Conservation (phyloP, 2,888 invertebrate genomes). For the Lasioglossum vierecki region DNA sequence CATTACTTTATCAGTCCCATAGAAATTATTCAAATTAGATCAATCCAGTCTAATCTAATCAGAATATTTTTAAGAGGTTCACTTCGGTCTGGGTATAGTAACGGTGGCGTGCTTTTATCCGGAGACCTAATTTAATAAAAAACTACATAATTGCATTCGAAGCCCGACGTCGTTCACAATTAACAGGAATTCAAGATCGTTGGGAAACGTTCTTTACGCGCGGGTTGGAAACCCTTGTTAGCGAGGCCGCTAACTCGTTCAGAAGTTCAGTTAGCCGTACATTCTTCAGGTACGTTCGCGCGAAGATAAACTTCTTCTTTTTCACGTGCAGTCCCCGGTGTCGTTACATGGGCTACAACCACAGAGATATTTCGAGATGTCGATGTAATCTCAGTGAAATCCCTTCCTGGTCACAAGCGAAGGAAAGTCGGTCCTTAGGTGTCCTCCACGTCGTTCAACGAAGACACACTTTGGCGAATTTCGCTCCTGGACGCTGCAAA, state of each 20-base stretch:
- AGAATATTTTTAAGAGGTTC: background rate
- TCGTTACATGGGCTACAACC: conserved; percentile 39
- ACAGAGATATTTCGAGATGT: conserved; percentile 58
- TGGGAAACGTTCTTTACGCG: conserved; percentile 51
- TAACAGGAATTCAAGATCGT: conserved; percentile 46
- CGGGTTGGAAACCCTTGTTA: conserved; percentile 44
- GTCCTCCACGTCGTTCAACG: conserved; percentile 6
- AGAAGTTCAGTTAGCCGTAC: conserved; percentile 47
- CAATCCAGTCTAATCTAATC: background rate
- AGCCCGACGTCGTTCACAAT: conserved; percentile 32
- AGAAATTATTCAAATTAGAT: no score
- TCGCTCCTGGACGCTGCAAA: background rate
- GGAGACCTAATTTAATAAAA: conserved; percentile 32
- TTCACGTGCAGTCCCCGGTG: conserved; percentile 36
- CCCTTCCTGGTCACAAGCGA: conserved; percentile 51
- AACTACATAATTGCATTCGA: conserved; percentile 31
- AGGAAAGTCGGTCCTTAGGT: conserved; percentile 53
- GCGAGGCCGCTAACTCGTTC: conserved; percentile 29
- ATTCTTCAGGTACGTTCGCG: conserved; percentile 54
- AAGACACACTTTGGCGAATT: background rate
- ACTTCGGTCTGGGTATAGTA: background rate
- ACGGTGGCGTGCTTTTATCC: conserved; percentile 18
- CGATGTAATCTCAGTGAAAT: conserved; percentile 54
- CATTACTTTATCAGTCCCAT: no score
- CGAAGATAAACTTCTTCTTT: conserved; percentile 61